Evolutionary conservation across 1,140 invertebrate genomes (phyloP).

Genomic region (Drosophila virilis): DNA sequence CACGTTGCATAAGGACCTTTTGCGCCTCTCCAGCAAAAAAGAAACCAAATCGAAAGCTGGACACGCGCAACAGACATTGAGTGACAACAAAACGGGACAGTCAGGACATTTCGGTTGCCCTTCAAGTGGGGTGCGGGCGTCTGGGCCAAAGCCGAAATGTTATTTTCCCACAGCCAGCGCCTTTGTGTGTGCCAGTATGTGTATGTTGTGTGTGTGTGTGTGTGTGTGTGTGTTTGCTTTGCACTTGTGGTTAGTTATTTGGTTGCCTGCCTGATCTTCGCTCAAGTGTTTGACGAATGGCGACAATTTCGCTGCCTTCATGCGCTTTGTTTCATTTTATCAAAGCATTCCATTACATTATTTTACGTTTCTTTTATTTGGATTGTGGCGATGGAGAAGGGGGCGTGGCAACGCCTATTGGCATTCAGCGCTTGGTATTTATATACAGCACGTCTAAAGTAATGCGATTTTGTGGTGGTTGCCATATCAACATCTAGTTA

Average conservation of each 20-base stretch:
- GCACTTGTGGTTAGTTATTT: slow-evolving; percentile 78
- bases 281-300: slow-evolving; percentile 56
- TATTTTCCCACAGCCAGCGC: slow-evolving; percentile 47
- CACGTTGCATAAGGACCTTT: slow-evolving; percentile 44
- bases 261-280: slow-evolving; percentile 14
- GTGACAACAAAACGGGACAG: slow-evolving; percentile 58
- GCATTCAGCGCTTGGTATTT: slow-evolving; percentile 2
- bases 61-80: slow-evolving; percentile 50
- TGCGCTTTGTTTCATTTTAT: not conserved
- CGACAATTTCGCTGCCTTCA: slow-evolving; percentile 23
- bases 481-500: not conserved
- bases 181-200: slow-evolving; percentile 31
- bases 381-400: not conserved
- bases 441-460: not conserved
- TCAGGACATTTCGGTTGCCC: slow-evolving; percentile 7
- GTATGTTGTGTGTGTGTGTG: slow-evolving; percentile 17
- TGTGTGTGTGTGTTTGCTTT: slow-evolving; percentile 44
- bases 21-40: not conserved
- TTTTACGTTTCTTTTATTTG: slow-evolving; percentile 8
- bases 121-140: not conserved
- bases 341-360: slow-evolving; percentile 28
- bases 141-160: slow-evolving; percentile 67
- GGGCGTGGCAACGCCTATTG: slow-evolving; percentile 5
- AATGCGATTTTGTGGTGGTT: slow-evolving; percentile 12
- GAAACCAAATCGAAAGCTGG: slow-evolving; percentile 16